Percentiles rank a stretch among this genome's conserved stretches.
Conservation (phyloP, 2,797 vertebrate species). For the Acanthurus lineatus region DNA sequence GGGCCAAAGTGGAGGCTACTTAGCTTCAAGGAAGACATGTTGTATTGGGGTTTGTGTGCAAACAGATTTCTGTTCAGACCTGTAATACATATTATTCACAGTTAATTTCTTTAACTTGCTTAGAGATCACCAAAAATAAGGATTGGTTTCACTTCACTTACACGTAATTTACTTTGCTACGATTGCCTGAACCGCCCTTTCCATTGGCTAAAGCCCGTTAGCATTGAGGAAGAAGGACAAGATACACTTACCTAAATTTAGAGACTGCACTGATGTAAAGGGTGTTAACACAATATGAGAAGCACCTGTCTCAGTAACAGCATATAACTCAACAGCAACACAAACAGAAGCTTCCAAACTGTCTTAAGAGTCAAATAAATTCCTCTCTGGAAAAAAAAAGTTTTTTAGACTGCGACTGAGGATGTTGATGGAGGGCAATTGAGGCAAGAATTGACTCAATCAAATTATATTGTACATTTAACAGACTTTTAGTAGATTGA, state of each 20-base stretch:
- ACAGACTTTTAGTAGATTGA: neutral
- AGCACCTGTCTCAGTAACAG: no score
- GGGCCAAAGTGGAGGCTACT: slow-evolving; percentile 6
- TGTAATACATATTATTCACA: neutral
- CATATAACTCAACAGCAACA: no score
- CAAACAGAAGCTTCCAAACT: no score
- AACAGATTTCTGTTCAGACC: neutral
- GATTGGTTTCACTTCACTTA: neutral
- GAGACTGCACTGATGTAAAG: no score
- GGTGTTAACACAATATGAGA: no score
- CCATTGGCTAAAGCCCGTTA: neutral
- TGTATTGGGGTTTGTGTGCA: neutral
- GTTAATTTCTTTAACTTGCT: neutral
- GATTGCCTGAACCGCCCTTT: neutral
- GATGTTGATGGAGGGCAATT: neutral
- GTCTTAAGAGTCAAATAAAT: no score
- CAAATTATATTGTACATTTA: neutral
- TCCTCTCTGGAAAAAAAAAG: no score
- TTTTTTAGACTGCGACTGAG: neutral
- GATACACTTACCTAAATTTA: neutral
- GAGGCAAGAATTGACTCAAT: neutral
- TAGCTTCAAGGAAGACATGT: neutral
- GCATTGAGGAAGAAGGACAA: neutral
- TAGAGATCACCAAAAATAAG: neutral
- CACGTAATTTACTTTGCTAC: neutral